Evolutionary conservation across 1,140 invertebrate species (phyloP).

Genomic region (Hylaeus volcanicus): DNA sequence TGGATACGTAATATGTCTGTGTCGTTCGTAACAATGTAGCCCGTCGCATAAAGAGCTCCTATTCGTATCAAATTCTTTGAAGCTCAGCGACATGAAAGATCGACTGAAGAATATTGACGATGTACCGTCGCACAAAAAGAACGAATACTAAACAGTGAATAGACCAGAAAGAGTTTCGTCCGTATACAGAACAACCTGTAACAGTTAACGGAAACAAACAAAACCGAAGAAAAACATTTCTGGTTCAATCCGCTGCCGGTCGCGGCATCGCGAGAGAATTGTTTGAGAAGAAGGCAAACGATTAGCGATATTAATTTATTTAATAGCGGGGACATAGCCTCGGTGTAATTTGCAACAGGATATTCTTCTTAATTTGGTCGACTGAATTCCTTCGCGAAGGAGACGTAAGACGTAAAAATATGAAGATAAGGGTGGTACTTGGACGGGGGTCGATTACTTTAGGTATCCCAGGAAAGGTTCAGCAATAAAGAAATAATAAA

Average conservation of each 20-base stretch:
- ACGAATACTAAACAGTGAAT: background rate
- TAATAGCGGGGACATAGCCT: background rate
- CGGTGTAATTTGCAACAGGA: background rate
- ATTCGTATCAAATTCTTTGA: constrained; percentile 25
- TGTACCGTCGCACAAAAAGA: background rate
- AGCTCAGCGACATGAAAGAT: constrained; percentile 20
- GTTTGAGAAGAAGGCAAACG: background rate
- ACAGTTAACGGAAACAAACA: background rate
- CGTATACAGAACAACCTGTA: background rate
- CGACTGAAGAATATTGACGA: constrained; percentile 38
- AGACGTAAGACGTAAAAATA: background rate
- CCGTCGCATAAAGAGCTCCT: constrained; percentile 12
- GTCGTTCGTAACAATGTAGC: constrained; percentile 43
- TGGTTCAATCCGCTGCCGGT: constrained; percentile 1
- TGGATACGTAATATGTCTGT: constrained; percentile 30
- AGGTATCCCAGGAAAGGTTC: no score
- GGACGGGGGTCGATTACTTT: no score
- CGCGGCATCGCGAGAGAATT: constrained; percentile 1
- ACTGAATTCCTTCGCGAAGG: background rate
- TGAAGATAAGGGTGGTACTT: background rate
- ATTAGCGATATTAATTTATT: constrained; percentile 9
- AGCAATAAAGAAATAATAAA: no score
- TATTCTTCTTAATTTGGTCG: background rate
- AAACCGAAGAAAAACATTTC: background rate
- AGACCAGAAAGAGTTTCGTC: constrained; percentile 8